Conservation (phyloP, 2,797 vertebrate species). For the Lepidocolaptes lacrymiger region DNA sequence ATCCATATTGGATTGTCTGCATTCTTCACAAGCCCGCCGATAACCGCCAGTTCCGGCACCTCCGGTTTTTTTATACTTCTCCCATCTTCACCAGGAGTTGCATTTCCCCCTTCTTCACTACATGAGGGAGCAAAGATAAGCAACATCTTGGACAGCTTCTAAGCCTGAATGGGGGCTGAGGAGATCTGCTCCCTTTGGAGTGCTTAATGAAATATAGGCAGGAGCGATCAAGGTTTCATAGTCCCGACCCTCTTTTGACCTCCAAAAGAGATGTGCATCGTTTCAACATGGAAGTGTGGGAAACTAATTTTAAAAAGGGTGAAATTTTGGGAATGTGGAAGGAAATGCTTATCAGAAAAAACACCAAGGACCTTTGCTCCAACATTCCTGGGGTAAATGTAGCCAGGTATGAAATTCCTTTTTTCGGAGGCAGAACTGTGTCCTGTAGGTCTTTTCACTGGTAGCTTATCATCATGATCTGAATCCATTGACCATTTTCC, state of each 20-base stretch:
- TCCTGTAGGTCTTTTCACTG: neutral
- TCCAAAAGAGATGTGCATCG: neutral
- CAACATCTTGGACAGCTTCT: neutral
- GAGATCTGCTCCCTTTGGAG: neutral
- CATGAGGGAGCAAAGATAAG: neutral
- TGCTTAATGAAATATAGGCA: neutral
- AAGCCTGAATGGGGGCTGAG: neutral
- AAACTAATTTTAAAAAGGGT: neutral
- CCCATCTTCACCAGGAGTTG: neutral
- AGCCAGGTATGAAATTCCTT: neutral
- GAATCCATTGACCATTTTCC: neutral
- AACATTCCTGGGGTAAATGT: neutral
- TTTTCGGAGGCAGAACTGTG: rapidly evolving
- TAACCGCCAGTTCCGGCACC: too few species aligned
- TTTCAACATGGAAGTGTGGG: neutral
- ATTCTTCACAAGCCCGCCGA: too few species aligned
- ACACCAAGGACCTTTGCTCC: neutral
- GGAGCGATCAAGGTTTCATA: neutral
- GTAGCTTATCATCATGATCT: neutral
- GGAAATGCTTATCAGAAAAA: neutral
- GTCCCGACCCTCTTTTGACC: neutral
- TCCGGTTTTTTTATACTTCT: too few species aligned
- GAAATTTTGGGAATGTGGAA: neutral
- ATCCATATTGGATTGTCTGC: too few species aligned
- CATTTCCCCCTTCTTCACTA: neutral